Evolutionary conservation across 2,888 invertebrate genomes (phyloP), one percentile per base, ranked within the genome.

Genomic region (Pilophorus perplexus): DNA sequence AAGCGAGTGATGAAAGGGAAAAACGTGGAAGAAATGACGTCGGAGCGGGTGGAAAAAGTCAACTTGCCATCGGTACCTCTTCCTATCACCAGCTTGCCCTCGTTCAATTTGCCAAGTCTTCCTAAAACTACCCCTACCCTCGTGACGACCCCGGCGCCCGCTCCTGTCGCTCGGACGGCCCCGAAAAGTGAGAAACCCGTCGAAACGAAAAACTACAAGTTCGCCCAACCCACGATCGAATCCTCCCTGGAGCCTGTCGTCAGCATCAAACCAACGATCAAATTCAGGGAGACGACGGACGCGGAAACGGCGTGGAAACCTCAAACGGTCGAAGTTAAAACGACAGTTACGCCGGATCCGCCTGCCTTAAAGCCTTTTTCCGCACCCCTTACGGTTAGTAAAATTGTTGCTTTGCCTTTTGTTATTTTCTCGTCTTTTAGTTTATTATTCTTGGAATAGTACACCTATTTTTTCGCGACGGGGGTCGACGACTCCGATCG

Each of bases 21-120:
- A 28, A 55, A 67, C 50, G 68, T 65, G 20, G 67, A 65, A 27
- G 62, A 52, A 22, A 33, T 66, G 18, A 66, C 68, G 48, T 42
- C 65, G 23, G 68, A 69, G 37, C 23, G 20, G 52, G 60, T 52
- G 22, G 68, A 65, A 42, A 66, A 68, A 55, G 68, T 73, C 16
- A 71, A 72, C 54, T 72, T 79, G 62, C 75, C 77, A 3, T 74
- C 75, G 65, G 77, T 81, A 70, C 75, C 80, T 46, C 75, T 84
- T 67, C 83, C 83, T 14, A 81, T 84, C 59, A 78, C 80, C n/a
- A 80, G 78, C 55, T 76, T 84, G 72, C 84, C 84, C 1, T 81
- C 78, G 70, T 67, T 69, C 33, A 44, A 52, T 14, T 28, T 68
- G 14, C 28, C 64, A 12, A 65, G 59, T 54, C 57, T 59, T 67